Evolutionary conservation across 2,888 invertebrate species (phyloP), one percentile per base, ranked within the genome.

Genomic region (Ptychoptera contaminata): DNA sequence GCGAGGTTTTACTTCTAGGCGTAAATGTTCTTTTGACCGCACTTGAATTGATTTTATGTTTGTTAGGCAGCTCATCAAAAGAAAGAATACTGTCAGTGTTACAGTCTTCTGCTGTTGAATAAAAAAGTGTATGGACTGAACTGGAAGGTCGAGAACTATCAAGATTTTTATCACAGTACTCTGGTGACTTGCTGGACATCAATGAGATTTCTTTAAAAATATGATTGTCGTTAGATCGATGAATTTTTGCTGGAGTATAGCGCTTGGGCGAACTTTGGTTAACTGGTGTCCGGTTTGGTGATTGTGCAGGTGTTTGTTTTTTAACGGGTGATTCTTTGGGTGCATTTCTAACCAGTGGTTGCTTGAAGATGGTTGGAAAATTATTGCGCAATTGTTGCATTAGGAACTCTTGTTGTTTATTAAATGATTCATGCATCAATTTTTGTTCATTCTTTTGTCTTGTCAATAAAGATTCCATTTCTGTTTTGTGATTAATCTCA

Each of bases 391-490:
- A 55, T 44, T 64, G 56, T 9, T 64, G 59, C 15, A 74, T 65
- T 2, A 82, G 60, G 46, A 73, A 58, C 48, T 68, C 68, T 54
- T 80, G 77, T 55, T 81, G 80, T 41, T 72, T 71, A 50, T 79
- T 76, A 52, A 81, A 81, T 37, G 74, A 69, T 53, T 75, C 68
- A 52, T 77, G 76, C 50, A 82, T 62, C 23, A 71, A 60, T 40
- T 69, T 59, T 53, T 80, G 79, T 55, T 81, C 80, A 40, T 66
- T 67, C 47, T 75, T 73, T 55, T 82, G 80, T 45, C 76, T 73
- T 32, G 72, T 70, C 3, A 80, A 67, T 42, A 82, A 58, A 43
- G 68, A 71, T 1, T 70, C 63, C 70, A 81, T 75, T 57, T 79
- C 74, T 35, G 68, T 62, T 8, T 76, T 69, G 55, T 83, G 81